These are phyloP conservation scores for Whitmania pigra DNA, from an alignment of 1,140 invertebrate genomes.

Conservation along the genomic window DNA sequence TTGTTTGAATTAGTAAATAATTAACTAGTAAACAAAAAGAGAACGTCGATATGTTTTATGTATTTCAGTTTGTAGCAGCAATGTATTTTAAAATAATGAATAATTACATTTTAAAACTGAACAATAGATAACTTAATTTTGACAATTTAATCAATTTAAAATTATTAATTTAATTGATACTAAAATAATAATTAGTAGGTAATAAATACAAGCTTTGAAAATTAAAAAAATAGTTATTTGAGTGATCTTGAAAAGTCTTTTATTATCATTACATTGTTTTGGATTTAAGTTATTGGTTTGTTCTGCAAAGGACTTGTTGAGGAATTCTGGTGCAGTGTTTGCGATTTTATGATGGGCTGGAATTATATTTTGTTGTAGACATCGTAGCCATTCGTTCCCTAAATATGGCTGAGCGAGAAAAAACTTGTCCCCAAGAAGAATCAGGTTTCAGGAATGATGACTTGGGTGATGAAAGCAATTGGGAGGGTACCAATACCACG, in stretches of 20 bases:
- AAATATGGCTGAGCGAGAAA: neutral
- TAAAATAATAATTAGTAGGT: too few relatives aligned
- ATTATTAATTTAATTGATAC: too few relatives aligned
- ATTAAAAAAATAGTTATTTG: too few relatives aligned
- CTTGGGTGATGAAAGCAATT: slow-evolving; percentile 94
- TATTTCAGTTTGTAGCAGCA: neutral
- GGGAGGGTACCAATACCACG: slow-evolving; percentile 83
- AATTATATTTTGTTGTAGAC: neutral
- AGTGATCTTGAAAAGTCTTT: too few relatives aligned
- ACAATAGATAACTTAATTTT: neutral
- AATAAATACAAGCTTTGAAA: too few relatives aligned
- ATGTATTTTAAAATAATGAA: neutral
- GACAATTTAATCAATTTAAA: neutral
- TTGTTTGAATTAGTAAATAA: neutral
- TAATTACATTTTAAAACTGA: neutral
- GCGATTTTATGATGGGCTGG: too few relatives aligned
- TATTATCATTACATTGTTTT: too few relatives aligned
- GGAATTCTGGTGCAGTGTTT: too few relatives aligned
- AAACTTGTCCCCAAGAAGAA: too few relatives aligned
- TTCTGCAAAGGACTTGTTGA: too few relatives aligned
- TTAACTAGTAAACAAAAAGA: neutral
- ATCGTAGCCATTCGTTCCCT: neutral
- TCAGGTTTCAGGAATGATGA: slow-evolving; percentile 56
- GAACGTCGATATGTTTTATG: neutral
- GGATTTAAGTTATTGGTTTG: too few relatives aligned